phyloP scores from a whole-genome alignment of 2,797 vertebrate genomes.

The Amphiprion clarkii region DNA sequence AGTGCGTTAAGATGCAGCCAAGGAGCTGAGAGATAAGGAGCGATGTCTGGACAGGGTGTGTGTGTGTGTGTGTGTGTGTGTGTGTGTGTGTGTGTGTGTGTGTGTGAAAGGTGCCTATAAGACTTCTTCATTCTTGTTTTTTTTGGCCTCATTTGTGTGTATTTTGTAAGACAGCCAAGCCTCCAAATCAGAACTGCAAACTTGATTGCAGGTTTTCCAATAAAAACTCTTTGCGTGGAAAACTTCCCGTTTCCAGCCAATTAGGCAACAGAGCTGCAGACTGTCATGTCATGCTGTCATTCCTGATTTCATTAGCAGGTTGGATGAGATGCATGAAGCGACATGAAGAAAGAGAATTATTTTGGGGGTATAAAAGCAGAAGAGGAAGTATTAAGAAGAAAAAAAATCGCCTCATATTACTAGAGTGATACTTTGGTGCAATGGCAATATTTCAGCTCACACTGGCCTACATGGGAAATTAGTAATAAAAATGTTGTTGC shows the following conservation, averaged over 20 bases:
- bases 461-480: no score
- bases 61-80: slow-evolving; percentile 27
- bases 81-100: slow-evolving; percentile 42
- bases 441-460: no score
- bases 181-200: neutral
- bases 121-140: neutral
- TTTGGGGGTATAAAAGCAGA: neutral
- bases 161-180: neutral
- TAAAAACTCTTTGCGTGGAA: neutral
- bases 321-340: slow-evolving; percentile 32
- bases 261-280: slow-evolving; percentile 48
- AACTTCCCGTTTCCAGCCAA: slow-evolving; percentile 45
- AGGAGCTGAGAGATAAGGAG: slow-evolving; percentile 73
- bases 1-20: slow-evolving; percentile 74
- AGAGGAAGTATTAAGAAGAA: neutral
- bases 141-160: neutral
- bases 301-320: slow-evolving; percentile 34
- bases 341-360: slow-evolving; percentile 28
- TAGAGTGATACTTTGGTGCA: neutral
- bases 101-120: slow-evolving; percentile 26
- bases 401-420: no score
- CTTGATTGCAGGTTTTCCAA: neutral
- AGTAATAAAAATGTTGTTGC: no score
- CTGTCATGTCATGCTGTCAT: slow-evolving; percentile 41
- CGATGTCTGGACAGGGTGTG: slow-evolving; percentile 44